A percentile compares a stretch with the other conserved stretches of the same genome.
These are phyloP conservation scores for Gallinago nigripennis DNA, from an alignment of 2,797 vertebrate species.

Conservation along the genomic window DNA sequence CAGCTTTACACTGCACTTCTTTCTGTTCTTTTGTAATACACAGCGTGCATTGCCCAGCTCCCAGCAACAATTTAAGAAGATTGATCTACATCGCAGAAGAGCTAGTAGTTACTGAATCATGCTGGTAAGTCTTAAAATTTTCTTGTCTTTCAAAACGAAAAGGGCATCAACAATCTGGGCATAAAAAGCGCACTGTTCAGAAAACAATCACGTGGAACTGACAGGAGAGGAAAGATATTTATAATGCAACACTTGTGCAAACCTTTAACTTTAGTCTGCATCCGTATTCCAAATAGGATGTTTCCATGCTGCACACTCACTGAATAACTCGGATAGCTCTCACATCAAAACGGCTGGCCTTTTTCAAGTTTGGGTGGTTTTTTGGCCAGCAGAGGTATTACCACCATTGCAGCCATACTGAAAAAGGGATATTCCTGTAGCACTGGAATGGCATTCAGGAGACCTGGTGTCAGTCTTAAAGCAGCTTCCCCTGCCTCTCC, in stretches of 20 bases:
- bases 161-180: background rate
- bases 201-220: background rate
- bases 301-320: background rate
- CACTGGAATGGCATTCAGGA: background rate
- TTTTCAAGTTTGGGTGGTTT: background rate
- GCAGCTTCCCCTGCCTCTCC: background rate
- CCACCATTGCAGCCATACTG: background rate
- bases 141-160: background rate
- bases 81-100: background rate
- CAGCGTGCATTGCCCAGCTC: background rate
- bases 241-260: background rate
- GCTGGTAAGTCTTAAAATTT: background rate
- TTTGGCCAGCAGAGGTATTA: background rate
- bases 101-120: background rate
- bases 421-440: background rate
- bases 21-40: background rate
- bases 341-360: background rate
- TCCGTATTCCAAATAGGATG: background rate
- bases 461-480: background rate
- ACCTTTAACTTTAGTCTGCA: background rate
- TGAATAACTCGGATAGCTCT: background rate
- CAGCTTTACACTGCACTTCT: background rate
- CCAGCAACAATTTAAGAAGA: background rate
- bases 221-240: background rate
- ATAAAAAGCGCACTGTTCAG: accelerated